Conservation (phyloP, 2,888 invertebrate genomes). For the Tromatobia lineatoria region DNA sequence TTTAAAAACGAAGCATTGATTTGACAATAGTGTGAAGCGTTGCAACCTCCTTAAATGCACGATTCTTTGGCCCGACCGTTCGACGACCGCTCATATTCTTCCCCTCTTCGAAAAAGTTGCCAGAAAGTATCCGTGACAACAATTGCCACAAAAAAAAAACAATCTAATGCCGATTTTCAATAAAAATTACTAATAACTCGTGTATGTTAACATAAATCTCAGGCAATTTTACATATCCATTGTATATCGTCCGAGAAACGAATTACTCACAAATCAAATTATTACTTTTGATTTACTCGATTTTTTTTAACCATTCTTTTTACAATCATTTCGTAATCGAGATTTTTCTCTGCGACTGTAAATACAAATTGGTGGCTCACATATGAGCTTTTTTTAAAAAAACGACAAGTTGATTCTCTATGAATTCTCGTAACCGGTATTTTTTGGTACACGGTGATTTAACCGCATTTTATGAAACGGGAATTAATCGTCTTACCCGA, state of each 20-base stretch:
- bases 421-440: constrained; percentile 27
- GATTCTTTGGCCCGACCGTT: constrained; percentile 37
- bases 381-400: constrained; percentile 19
- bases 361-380: constrained; percentile 4
- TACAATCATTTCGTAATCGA: constrained; percentile 41
- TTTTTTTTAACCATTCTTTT: background rate
- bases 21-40: too few species aligned
- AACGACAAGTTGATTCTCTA: background rate
- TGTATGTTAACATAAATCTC: constrained; percentile 31
- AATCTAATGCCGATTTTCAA: background rate
- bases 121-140: constrained; percentile 12
- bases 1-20: too few species aligned
- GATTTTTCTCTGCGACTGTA: constrained; percentile 33
- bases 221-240: constrained; percentile 42
- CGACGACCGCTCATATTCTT: constrained; percentile 31
- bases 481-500: constrained; percentile 12
- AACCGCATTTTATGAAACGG: constrained; percentile 36
- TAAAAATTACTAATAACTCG: constrained; percentile 25
- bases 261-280: constrained; percentile 30
- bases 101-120: constrained; percentile 19
- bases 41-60: constrained; percentile 46
- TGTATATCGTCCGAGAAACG: constrained; percentile 30
- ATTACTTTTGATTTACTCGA: constrained; percentile 25
- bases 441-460: constrained; percentile 27
- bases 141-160: constrained; percentile 11